Evolutionary conservation across 2,113 vertebrate species (phyloP).

Genomic region (Solea senegalensis): DNA sequence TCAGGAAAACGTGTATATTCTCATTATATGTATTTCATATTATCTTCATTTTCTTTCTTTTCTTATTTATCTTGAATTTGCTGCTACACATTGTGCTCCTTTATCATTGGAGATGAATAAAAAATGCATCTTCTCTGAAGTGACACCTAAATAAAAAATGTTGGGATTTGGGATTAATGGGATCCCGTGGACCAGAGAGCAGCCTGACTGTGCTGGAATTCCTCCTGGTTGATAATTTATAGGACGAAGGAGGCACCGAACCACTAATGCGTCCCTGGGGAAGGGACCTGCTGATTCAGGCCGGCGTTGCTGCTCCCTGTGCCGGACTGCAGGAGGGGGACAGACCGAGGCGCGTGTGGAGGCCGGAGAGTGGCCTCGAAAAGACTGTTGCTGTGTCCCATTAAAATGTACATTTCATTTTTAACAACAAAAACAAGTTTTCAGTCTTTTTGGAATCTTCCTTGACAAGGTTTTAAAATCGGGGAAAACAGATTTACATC

Average conservation of each 20-base stretch:
- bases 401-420: background rate
- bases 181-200: constrained; percentile 13
- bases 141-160: background rate
- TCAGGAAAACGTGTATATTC: too few relatives aligned
- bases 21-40: too few relatives aligned
- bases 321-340: constrained; percentile 64
- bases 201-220: constrained; percentile 76
- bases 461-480: too few relatives aligned
- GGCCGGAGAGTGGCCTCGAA: constrained; percentile 27
- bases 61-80: too few relatives aligned
- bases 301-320: constrained; percentile 33
- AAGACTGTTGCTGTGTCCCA: constrained; percentile 14
- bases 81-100: too few relatives aligned
- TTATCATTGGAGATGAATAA: too few relatives aligned
- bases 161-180: background rate
- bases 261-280: constrained; percentile 71
- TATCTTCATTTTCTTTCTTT: too few relatives aligned
- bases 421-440: background rate
- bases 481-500: too few relatives aligned
- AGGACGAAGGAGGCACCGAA: constrained; percentile 64
- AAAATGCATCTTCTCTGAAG: background rate
- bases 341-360: constrained; percentile 49
- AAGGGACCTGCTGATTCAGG: constrained; percentile 31
- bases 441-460: background rate
- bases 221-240: constrained; percentile 70